Conservation (phyloP, 2,888 invertebrate species). For the Phengaris arion region DNA sequence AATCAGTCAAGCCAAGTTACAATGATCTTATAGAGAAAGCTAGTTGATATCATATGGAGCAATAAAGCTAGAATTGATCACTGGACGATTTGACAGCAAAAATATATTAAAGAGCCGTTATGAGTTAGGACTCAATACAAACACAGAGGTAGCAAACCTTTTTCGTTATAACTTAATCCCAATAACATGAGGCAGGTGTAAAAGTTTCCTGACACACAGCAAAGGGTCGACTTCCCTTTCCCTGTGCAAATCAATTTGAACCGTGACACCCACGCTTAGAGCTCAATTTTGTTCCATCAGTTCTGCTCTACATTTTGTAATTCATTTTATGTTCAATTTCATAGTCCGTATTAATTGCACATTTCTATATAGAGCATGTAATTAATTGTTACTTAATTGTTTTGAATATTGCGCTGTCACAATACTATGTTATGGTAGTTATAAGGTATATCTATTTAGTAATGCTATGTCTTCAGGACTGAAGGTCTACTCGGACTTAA, state of each 20-base stretch:
- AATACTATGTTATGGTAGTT: background rate
- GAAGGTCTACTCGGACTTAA: no score
- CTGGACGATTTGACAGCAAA: no score
- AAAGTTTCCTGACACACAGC: background rate
- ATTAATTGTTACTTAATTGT: conserved; percentile 16
- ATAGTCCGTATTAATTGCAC: conserved; percentile 15
- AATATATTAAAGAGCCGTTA: no score
- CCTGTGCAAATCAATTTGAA: background rate
- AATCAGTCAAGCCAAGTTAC: no score
- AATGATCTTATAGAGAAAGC: no score
- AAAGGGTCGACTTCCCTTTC: conserved; percentile 7
- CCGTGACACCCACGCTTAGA: background rate
- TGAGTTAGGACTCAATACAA: background rate
- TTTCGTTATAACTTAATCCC: background rate
- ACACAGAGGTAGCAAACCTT: background rate
- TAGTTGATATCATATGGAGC: no score
- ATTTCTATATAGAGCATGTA: conserved; percentile 25
- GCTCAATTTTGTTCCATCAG: conserved; percentile 20
- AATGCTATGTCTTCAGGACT: no score
- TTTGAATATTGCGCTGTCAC: background rate
- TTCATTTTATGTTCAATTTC: conserved; percentile 24
- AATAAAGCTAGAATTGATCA: no score
- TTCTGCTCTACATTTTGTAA: conserved; percentile 22
- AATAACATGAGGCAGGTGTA: background rate
- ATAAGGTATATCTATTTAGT: no score